Evolutionary conservation across 2,888 invertebrate species (phyloP), one percentile per base, ranked within the genome.

Genomic region (Neelides folsomi): DNA sequence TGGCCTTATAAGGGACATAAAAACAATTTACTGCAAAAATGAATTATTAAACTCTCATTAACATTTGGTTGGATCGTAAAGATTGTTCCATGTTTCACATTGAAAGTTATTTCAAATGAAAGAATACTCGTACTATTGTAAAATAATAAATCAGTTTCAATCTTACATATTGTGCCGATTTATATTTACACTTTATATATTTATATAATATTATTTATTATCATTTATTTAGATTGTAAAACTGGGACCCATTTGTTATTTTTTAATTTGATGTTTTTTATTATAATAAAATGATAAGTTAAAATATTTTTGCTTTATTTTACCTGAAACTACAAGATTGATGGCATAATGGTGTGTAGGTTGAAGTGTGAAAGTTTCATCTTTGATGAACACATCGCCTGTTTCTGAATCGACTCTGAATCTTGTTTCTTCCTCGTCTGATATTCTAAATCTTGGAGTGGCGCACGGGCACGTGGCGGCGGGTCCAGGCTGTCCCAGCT

Each of bases 381-480:
- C 53, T 41, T 50, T 49, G 34, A 65, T 61, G 54, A 62, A 65
- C 38, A 66, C 62, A 52, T 65, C 63, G 27, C 66, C 66, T n/a
- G 66, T 65, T 50, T 65, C 64, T 48, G 59, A 61, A 54, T 65
- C 63, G 46, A 64, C 58, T 36, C 50, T 53, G 53, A 66, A 64
- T 57, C 60, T 60, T 12, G 50, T 42, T 36, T 53, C 46, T 38
- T 48, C 48, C 36, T 51, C 51, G 39, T 45, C 56, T 15, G 55
- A 52, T 27, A 65, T 59, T 51, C 54, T 57, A 57, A 66, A 67
- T 39, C 63, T 43, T 13, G 66, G 64, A 16, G 65, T 62, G 19
- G 66, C 66, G 58, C 66, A 67, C n/a, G 66, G 66, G 52, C 66
- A 67, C 10, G 66, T 65, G 2, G 66, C 65, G 49, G 66, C 63